Evolutionary conservation across 2,888 invertebrate species (phyloP).

Genomic region (Eretmocerus hayati): DNA sequence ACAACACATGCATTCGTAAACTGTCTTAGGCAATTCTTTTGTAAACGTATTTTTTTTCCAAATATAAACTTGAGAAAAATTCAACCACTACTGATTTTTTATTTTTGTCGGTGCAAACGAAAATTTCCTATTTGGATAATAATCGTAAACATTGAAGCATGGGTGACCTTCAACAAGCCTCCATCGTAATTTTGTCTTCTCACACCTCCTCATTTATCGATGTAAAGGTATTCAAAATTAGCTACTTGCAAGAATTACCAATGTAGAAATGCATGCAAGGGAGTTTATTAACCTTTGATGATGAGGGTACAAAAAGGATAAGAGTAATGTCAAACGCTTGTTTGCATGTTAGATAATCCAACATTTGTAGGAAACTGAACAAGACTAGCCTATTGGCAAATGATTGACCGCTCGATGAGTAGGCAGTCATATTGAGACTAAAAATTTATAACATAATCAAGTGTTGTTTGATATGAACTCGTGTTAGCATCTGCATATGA

Average conservation of each 20-base stretch:
- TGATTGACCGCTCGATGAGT: slow-evolving; percentile 22
- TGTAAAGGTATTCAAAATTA: slow-evolving; percentile 21
- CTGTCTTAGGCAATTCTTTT: slow-evolving; percentile 18
- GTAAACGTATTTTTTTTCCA: slow-evolving; percentile 21
- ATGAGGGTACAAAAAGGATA: slow-evolving; percentile 3
- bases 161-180: slow-evolving; percentile 10
- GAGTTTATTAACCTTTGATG: slow-evolving; percentile 6
- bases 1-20: slow-evolving; percentile 9
- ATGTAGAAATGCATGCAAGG: slow-evolving; percentile 21
- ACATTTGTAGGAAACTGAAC: slow-evolving; percentile 38
- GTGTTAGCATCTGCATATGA: slow-evolving; percentile 42
- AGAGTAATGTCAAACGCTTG: slow-evolving; percentile 10
- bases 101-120: background rate
- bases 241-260: slow-evolving; percentile 39
- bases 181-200: background rate
- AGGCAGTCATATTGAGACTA: slow-evolving; percentile 42
- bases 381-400: slow-evolving; percentile 43
- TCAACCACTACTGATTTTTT: background rate
- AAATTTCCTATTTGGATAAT: no score
- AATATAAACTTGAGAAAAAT: slow-evolving; percentile 21
- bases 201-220: background rate
- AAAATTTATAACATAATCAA: slow-evolving; percentile 45
- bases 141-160: slow-evolving; percentile 8
- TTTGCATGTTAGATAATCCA: slow-evolving; percentile 21
- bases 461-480: slow-evolving; percentile 46